phyloP scores from a whole-genome alignment of 2,797 vertebrate species.

The Catamblyrhynchus diadema region DNA sequence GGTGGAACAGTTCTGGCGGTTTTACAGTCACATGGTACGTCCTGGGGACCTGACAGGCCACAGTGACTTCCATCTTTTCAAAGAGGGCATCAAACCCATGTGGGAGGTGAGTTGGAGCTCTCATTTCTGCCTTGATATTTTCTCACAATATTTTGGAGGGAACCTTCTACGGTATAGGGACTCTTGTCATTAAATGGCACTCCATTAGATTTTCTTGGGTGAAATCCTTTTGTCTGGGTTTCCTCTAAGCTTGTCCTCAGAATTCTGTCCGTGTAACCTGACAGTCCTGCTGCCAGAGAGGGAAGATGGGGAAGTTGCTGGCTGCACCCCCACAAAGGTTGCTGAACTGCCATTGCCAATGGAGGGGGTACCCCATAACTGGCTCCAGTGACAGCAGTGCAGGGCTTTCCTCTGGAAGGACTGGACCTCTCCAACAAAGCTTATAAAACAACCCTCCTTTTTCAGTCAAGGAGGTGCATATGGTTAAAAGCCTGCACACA shows the following conservation, averaged over 20 bases:
- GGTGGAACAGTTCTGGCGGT: constrained; percentile 86
- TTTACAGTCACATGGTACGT: constrained; percentile 86
- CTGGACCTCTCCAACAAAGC: neutral
- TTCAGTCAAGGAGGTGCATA: neutral
- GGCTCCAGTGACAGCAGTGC: neutral
- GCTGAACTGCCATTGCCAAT: neutral
- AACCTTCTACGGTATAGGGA: neutral
- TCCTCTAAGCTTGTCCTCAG: neutral
- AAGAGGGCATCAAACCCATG: constrained; percentile 86
- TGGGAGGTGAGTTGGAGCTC: constrained; percentile 78
- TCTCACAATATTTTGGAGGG: neutral
- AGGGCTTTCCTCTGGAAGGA: neutral
- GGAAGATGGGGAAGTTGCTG: neutral
- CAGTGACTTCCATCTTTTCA: constrained; percentile 86
- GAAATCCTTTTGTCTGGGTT: neutral
- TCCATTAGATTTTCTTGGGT: neutral
- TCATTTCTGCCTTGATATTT: neutral
- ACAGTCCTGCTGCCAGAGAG: neutral
- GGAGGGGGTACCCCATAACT: neutral
- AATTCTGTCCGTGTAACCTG: neutral
- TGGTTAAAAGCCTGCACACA: neutral
- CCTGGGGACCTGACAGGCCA: constrained; percentile 84
- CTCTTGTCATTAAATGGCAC: neutral
- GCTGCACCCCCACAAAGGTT: neutral
- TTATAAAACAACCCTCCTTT: neutral